Base-by-base conservation (phyloP, 2,113 vertebrate genomes). In the Circaetus cinerascens region DNA sequence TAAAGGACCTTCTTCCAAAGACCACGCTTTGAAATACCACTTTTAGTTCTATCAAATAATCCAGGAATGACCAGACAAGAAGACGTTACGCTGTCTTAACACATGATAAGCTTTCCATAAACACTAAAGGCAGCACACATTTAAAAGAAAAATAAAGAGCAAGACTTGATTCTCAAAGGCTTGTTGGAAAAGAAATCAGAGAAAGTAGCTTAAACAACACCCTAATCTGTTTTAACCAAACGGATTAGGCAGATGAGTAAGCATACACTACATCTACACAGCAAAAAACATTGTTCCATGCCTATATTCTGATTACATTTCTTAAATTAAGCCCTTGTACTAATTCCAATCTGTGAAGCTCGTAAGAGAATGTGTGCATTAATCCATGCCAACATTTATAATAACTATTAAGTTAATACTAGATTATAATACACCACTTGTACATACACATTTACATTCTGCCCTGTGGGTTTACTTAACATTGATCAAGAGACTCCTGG, bases 341-440 rank as follows among this genome's bases (percentile, higher is more conserved):
- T 81, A 48, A 96, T 93, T 82, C 36, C 83, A 98, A 62, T 46
- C 75, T 78, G 34, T 86, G 77, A 48, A 93, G 88, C 93, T 96
- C 90, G 57, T 82, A 96, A 36, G 80, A 96, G 40, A 92, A 97
- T 86, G 82, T 76, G 16, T 46, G 79, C 75, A 88, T 96, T 97
- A 96, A 96, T 83, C 86, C 17, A 8, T 64, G 80, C 41, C 93
- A 96, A 82, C 41, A 95, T 89, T 93, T 90, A 68, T 83, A 94
- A 96, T 86, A 94, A 93, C 82, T 90, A 91, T 95, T 91, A 97
- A 96, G 32, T 93, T 73, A 92, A 76, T 63, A 93, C 66, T 78
- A 77, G 66, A 88, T 95, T 90, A 88, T 43, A 93, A 84, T 60
- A 87, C 59, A 93, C 75, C 86, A 94, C 53, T 95, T 95, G 92